These are phyloP conservation scores for Ctenoplectra terminalis DNA, from an alignment of 1,140 invertebrate species.

Conservation along the genomic window DNA sequence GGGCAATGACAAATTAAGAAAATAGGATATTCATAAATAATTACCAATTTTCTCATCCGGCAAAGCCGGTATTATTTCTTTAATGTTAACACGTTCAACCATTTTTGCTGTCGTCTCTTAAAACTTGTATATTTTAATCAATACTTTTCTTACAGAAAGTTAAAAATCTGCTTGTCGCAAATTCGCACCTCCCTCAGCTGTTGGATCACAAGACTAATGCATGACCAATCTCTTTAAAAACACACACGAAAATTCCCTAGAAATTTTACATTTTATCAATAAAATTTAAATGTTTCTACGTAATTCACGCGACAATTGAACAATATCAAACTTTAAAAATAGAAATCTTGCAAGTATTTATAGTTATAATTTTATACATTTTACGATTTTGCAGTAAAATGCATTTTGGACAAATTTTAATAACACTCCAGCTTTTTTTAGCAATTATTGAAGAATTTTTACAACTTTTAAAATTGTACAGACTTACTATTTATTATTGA, in stretches of 20 bases:
- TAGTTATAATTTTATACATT: too few species aligned
- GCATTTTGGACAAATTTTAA: too few species aligned
- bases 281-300: conserved; percentile 15
- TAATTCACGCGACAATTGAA: too few species aligned
- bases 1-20: conserved; percentile 68
- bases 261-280: not conserved
- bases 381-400: too few species aligned
- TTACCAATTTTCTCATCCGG: conserved; percentile 93
- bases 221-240: conserved; percentile 33
- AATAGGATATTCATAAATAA: conserved; percentile 49
- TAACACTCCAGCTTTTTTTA: too few species aligned
- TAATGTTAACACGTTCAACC: conserved; percentile 85
- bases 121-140: conserved; percentile 7
- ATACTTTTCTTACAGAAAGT: not conserved
- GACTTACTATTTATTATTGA: too few species aligned
- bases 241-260: not conserved
- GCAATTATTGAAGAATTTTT: too few species aligned
- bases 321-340: too few species aligned
- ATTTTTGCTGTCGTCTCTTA: conserved; percentile 63
- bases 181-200: conserved; percentile 57
- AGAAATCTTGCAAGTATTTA: too few species aligned
- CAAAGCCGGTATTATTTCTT: conserved; percentile 88
- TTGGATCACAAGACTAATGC: conserved; percentile 72
- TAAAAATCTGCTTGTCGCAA: not conserved
- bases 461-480: too few species aligned